phyloP scores from a whole-genome alignment of 2,888 invertebrate species.

The Noctua comes region DNA sequence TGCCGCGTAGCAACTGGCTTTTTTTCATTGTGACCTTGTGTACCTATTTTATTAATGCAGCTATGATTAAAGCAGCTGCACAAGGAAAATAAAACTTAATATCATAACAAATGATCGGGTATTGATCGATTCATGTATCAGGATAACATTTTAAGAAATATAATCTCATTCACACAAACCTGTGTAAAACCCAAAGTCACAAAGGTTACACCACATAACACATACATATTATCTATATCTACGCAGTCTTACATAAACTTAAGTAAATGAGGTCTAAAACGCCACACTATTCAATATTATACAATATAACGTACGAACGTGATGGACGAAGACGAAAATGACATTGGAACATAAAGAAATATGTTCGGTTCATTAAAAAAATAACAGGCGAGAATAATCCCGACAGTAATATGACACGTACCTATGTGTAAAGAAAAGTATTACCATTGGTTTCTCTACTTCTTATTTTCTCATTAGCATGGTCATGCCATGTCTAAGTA shows the following conservation, averaged over 20 bases:
- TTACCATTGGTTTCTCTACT: conserved; percentile 1
- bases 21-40: background rate
- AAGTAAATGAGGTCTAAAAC: conserved; percentile 21
- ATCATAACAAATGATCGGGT: background rate
- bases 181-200: background rate
- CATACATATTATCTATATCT: conserved; percentile 3
- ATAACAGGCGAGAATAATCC: conserved; percentile 34
- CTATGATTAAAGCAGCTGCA: background rate
- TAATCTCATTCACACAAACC: background rate
- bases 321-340: conserved; percentile 37
- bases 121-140: background rate
- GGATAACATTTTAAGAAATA: background rate
- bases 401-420: conserved; percentile 47
- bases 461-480: conserved; percentile 23
- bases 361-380: conserved; percentile 45
- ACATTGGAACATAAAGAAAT: conserved; percentile 39
- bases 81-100: background rate
- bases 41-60: background rate
- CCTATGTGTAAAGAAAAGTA: background rate
- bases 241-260: conserved; percentile 6
- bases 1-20: background rate
- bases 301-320: conserved; percentile 18
- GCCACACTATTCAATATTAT: conserved; percentile 39
- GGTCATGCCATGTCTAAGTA: background rate
- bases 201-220: conserved; percentile 3